Base-by-base conservation (phyloP, 2,888 invertebrate genomes). In the Hoplodrina blanda region DNA sequence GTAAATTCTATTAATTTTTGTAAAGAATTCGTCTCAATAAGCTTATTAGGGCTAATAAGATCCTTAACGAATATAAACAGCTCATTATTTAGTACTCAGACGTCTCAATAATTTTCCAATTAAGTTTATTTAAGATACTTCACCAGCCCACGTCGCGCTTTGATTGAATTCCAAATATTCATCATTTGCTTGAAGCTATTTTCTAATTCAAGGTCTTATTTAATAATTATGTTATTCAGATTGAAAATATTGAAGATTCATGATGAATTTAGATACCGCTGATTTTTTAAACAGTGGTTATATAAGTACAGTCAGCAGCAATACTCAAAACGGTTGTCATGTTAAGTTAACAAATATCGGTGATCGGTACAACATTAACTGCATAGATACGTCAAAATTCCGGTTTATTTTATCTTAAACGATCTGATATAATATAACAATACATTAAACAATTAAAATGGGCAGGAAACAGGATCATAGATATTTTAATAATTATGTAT, bases 21-120 rank as follows among this genome's bases (percentile, higher is more conserved):
- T 60, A 49, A 41, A 57, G 62, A 62, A 44, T 20, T 15, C 15
- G 11, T 52, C 57, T 76, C 56, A 69, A 67, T 62, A 37, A 59
- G 64, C 57, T 62, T 60, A 20, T 78, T 59, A 59, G 0, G 37
- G 5, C n/a, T 52, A 78, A 79, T 69, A 52, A 62, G 52, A 54
- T 69, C 50, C 56, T 6, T 55, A 33, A n/a, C 59, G 19, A 76
- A 70, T 15, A 61, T 49, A 70, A 63, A 66, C 33, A 61, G 46
- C 25, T 76, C 37, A 50, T 64, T 66, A 65, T 20, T 25, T 19
- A 52, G 55, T 62, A 41, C 59, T 61, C 52, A 62, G 63, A 69
- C 69, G 13, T 49, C 44, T 61, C 50, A 37, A 53, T 62, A 64
- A 69, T 76, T 61, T 54, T 41, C 53, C 25, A 53, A 72, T 56